Evolutionary conservation across 2,888 invertebrate genomes (phyloP), one percentile per base, ranked within the genome.

Genomic region (Mellilla xanthometata): DNA sequence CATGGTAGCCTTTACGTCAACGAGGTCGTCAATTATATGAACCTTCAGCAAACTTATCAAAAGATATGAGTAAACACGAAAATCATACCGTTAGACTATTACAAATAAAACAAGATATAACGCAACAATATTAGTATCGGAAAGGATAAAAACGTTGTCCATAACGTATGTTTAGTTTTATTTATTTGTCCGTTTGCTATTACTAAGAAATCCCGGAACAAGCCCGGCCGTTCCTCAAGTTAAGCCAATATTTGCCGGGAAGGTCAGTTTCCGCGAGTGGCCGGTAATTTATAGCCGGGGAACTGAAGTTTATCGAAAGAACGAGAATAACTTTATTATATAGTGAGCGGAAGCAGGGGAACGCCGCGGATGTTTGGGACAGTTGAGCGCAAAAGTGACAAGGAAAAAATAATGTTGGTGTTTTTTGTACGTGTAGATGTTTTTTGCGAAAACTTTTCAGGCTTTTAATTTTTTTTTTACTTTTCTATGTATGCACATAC

Each of bases 321-420:
- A 83, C 76, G 84, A 71, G 84, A 89, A 88, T 88, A 87, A 90
- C 87, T 89, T 89, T 90, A 89, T 90, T 90, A 90, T 82, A 83
- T 82, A 86, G 78, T 87, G 86, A 88, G 86, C 89, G 89, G 88
- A 89, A 77, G 72, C 71, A 57, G 72, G 71, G 73, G 46, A 30
- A 30, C 34, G 45, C 30, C 24, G 60, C 54, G 54, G 56, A 63
- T 60, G 41, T 46, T 49, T 24, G 19, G 68, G 72, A 81, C 70
- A 50, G 44, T 62, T 54, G 43, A 0, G 45, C 65, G 66, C 34
- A 79, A 70, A 60, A 65, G 52, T 39, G 39, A 19, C 29, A n/a
- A n/a, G 9, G 9, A 0, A 15, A 9, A 35, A 15, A 19, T 19
- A 19, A 1, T 19, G 3, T 1, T 19, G 4, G 3, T 19, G 3